These are phyloP conservation scores for Suricata suricatta DNA, from an alignment of 2,113 vertebrate species.

Conservation along the genomic window DNA sequence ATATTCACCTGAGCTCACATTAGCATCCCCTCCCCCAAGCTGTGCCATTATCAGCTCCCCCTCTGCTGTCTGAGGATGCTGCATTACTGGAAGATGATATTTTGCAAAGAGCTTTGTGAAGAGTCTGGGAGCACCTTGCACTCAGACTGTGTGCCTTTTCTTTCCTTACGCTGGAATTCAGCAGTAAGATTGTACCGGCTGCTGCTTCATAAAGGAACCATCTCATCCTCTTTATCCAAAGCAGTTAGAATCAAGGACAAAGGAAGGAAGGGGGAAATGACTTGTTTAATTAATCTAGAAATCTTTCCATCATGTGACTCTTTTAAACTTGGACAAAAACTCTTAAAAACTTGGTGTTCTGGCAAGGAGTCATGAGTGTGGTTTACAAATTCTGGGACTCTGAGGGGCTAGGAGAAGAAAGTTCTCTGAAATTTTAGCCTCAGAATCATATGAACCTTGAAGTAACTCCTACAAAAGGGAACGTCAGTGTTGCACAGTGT, in stretches of 20 bases:
- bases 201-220: neutral
- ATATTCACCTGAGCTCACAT: neutral
- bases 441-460: neutral
- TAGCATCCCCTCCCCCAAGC: accelerated
- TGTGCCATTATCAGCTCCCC: too few species aligned
- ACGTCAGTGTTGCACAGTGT: neutral
- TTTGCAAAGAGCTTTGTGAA: neutral
- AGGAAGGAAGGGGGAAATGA: neutral
- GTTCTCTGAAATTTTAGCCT: neutral
- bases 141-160: neutral
- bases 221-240: neutral
- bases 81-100: neutral
- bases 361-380: neutral
- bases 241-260: neutral
- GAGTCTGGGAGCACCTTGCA: neutral
- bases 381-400: neutral
- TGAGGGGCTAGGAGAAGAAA: neutral
- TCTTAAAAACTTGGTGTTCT: neutral
- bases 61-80: neutral
- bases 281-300: neutral
- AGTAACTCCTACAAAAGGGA: neutral
- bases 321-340: neutral
- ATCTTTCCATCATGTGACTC: neutral
- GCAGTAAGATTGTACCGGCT: neutral
- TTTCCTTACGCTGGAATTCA: neutral